These are phyloP conservation scores for Campoletis sonorensis DNA, from an alignment of 1,140 invertebrate genomes.

Conservation along the genomic window DNA sequence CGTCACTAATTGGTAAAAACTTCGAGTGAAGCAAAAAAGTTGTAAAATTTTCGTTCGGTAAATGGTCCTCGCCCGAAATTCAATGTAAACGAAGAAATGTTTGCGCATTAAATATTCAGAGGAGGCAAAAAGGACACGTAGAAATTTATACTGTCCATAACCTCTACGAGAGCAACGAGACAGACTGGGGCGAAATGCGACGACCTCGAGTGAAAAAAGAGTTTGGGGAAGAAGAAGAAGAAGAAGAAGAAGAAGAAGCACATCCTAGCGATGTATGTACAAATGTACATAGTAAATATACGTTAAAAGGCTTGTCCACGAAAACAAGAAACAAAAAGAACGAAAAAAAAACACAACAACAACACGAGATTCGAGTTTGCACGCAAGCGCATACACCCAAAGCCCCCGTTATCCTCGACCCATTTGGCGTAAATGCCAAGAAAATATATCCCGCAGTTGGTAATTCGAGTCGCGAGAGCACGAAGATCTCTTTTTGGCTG, in stretches of 20 bases:
- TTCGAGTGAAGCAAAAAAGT: too few species aligned
- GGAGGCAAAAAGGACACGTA: neutral
- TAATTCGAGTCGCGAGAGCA: conserved; percentile 35
- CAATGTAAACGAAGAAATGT: too few species aligned
- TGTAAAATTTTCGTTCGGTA: too few species aligned
- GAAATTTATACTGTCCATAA: too few species aligned
- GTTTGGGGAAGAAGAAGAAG: conserved; percentile 18
- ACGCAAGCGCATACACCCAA: conserved; percentile 21
- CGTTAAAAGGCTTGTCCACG: neutral
- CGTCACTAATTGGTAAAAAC: too few species aligned
- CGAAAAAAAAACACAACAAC: too few species aligned
- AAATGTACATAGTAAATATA: neutral
- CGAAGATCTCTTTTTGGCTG: conserved; percentile 34
- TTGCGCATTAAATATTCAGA: neutral
- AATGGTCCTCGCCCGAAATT: too few species aligned
- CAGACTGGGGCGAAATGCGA: neutral
- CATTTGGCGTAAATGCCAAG: conserved; percentile 47
- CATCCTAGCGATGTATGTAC: neutral
- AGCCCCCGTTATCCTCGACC: conserved; percentile 47
- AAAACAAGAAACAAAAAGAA: too few species aligned
- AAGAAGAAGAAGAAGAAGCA: neutral
- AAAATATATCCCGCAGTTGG: conserved; percentile 47
- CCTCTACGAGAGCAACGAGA: too few species aligned
- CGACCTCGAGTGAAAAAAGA: neutral
- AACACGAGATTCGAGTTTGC: conserved; percentile 39